phyloP scores from a whole-genome alignment of 2,113 vertebrate genomes.

The Sturnira hondurensis region DNA sequence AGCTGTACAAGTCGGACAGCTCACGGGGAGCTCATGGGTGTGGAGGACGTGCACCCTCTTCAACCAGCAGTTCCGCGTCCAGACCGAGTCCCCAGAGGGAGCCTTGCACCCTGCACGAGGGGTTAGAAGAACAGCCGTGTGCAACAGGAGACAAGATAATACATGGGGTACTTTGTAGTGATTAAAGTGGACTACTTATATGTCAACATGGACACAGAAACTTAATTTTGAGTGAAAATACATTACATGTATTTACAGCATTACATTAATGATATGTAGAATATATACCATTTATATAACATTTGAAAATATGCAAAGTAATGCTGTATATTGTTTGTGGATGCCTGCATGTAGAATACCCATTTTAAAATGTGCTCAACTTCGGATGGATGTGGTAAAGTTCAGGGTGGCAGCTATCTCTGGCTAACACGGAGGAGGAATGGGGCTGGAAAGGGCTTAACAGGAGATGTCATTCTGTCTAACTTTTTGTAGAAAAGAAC shows the following conservation, averaged over 20 bases:
- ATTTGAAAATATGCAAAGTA: background rate
- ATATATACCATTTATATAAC: background rate
- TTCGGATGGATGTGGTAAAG: background rate
- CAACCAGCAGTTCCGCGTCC: background rate
- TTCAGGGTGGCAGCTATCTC: background rate
- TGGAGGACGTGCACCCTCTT: background rate
- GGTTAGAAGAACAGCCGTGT: background rate
- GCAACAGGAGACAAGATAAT: background rate
- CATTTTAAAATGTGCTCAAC: background rate
- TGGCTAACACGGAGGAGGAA: background rate
- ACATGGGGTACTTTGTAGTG: background rate
- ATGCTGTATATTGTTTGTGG: background rate
- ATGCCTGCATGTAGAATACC: background rate
- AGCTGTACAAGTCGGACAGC: background rate
- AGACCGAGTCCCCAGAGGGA: background rate
- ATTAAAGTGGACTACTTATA: background rate
- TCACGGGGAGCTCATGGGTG: background rate
- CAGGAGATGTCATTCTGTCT: background rate
- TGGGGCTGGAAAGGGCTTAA: background rate
- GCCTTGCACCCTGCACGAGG: background rate
- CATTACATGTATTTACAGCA: no score
- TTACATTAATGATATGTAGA: background rate
- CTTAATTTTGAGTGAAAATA: conserved; percentile 20
- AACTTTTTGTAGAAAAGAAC: background rate
- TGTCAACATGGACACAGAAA: background rate